These are phyloP conservation scores for Trichoplax adhaerens DNA, from an alignment of 37 sponge, comb jelly and placozoan genomes.

Conservation along the genomic window DNA sequence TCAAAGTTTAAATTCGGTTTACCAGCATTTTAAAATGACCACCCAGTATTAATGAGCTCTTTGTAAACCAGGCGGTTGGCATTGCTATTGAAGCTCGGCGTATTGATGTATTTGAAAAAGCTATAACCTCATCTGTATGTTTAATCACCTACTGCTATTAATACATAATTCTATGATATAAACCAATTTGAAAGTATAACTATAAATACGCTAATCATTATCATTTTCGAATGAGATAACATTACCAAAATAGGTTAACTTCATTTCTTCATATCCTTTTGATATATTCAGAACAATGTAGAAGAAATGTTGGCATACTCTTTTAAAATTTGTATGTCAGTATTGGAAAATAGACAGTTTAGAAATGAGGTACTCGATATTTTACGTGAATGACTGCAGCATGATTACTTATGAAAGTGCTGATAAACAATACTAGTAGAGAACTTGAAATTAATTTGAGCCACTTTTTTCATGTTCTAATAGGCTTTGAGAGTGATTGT, in stretches of 20 bases:
- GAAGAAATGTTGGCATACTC: slow-evolving; percentile 67
- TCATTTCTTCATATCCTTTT: neutral
- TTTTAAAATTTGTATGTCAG: slow-evolving; percentile 43
- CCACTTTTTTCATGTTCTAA: neutral
- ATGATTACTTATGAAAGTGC: too few species aligned
- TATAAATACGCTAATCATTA: too few species aligned
- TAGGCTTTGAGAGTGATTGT: slow-evolving; percentile 72
- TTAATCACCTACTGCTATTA: too few species aligned
- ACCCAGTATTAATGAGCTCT: neutral
- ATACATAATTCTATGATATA: too few species aligned
- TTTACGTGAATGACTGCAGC: too few species aligned
- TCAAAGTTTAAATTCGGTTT: too few species aligned
- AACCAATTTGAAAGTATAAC: too few species aligned
- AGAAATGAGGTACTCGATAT: slow-evolving; percentile 26
- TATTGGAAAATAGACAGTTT: slow-evolving; percentile 46
- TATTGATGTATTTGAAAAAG: slow-evolving; percentile 63
- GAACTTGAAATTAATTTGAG: too few species aligned
- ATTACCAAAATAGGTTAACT: too few species aligned
- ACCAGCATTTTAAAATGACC: neutral
- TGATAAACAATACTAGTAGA: too few species aligned
- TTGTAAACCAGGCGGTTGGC: slow-evolving; percentile 44
- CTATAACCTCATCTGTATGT: slow-evolving; percentile 57
- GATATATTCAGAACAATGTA: slow-evolving; percentile 20
- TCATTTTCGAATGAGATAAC: too few species aligned
- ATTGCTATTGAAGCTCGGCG: slow-evolving; percentile 84